These are phyloP conservation scores for Xiphophorus couchianus DNA, from an alignment of 2,113 vertebrate species.

Conservation along the genomic window DNA sequence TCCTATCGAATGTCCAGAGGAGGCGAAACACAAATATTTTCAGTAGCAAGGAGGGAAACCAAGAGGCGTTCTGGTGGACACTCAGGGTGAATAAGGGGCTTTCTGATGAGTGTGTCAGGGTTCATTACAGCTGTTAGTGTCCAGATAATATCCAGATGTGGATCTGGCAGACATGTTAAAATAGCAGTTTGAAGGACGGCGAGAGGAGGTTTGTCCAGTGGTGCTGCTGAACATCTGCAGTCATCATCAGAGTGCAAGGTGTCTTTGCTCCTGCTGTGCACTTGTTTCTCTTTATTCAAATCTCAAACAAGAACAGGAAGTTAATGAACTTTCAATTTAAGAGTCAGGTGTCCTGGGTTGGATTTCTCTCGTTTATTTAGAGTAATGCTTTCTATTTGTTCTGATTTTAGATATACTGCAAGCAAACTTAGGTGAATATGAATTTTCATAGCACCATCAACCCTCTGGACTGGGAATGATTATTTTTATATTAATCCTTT, in stretches of 20 bases:
- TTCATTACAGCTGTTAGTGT: constrained; percentile 67
- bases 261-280: constrained; percentile 53
- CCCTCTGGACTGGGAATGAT: too few relatives aligned
- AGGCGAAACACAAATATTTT: constrained; percentile 75
- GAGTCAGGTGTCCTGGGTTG: constrained; percentile 66
- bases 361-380: background rate
- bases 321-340: constrained; percentile 53
- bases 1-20: constrained; percentile 70
- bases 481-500: too few relatives aligned
- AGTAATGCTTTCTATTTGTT: background rate
- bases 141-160: constrained; percentile 74
- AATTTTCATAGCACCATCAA: too few relatives aligned
- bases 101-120: constrained; percentile 65
- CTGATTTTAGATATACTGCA: too few relatives aligned
- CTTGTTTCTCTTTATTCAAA: constrained; percentile 53
- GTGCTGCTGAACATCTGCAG: constrained; percentile 42
- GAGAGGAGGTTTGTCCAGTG: constrained; percentile 35
- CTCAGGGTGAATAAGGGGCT: constrained; percentile 70
- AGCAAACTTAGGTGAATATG: too few relatives aligned
- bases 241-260: constrained; percentile 68
- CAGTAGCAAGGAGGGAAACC: constrained; percentile 71
- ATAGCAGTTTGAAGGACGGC: constrained; percentile 47
- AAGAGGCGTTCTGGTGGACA: constrained; percentile 63
- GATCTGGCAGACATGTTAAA: constrained; percentile 39
- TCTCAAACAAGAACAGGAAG: constrained; percentile 40